Evolutionary conservation across 2,113 vertebrate species (phyloP), one percentile per base, ranked within the genome.

Genomic region (Sylvietta virens): DNA sequence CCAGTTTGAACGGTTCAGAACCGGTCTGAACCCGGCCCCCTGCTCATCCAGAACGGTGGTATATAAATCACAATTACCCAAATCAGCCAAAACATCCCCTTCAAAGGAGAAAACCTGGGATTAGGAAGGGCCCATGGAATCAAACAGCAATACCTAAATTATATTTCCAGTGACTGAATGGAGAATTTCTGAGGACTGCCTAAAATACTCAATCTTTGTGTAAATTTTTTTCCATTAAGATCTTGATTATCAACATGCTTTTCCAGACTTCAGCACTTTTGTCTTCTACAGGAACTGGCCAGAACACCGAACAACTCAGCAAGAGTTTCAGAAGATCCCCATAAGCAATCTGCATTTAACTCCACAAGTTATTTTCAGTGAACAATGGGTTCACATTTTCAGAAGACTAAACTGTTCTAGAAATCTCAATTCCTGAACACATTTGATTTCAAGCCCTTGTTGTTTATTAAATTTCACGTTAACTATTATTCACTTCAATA

Each of bases 1-100:
- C 22, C 4, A 4, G 23, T 54, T 8, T 22, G 22, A 54, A 39
- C 1, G 1, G 27, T 21, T 27, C 47, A 54, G 47, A 72, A 45
- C 47, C 0, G 0, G 40, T 12, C n/a, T 18, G 61, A 57, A 44
- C 11, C 15, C 2, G 0, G 71, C 53, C 33, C 48, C 53, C 15
- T 6, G 7, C 62, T 44, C 45, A 37, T 15, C 62, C 54, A 67
- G 27, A 37, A 8, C 23, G 37, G 31, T 13, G 15, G 53, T 13
- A 21, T 1, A 31, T 4, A 72, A 73, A 84, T n/a, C 24, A 45
- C 39, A 47, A 27, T 15, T 44, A 73, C 13, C 22, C 54, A 53
- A 70, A 83, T 44, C 24, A 64, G 51, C 19, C 19, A 54, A 60
- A 88, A 31, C 5, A 47, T 3, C 26, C 47, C 9, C 47, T 69